phyloP scores from a whole-genome alignment of 2,113 vertebrate genomes.

The Sander lucioperca region DNA sequence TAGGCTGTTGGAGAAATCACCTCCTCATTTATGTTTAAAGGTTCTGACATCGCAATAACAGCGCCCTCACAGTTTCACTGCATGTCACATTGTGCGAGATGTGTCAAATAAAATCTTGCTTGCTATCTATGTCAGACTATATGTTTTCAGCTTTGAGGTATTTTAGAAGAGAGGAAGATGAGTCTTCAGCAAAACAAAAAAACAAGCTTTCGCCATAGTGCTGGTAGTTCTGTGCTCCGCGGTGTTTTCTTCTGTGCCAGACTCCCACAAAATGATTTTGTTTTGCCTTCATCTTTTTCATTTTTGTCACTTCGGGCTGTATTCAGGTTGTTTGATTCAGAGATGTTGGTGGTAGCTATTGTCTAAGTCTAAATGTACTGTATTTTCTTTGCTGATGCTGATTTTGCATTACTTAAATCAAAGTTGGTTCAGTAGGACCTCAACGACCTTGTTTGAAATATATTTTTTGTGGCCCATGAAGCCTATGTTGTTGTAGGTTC shows the following conservation, averaged over 20 bases:
- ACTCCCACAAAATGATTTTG: not conserved
- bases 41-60: not conserved
- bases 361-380: not conserved
- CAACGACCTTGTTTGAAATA: slow-evolving; percentile 29
- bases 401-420: not conserved
- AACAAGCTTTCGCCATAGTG: not conserved
- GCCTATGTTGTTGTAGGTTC: slow-evolving; percentile 20
- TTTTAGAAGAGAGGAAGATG: not conserved
- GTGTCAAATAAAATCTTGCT: not conserved
- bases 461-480: slow-evolving; percentile 38
- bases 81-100: not conserved
- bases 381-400: not conserved
- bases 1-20: not conserved
- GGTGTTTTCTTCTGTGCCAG: not conserved
- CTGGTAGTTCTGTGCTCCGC: no score
- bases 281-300: not conserved
- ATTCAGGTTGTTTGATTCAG: not conserved
- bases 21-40: slow-evolving; percentile 7
- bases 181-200: not conserved
- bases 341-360: not conserved
- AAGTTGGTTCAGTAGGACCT: slow-evolving; percentile 25
- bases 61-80: not conserved
- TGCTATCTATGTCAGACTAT: not conserved
- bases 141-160: not conserved
- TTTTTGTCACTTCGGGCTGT: not conserved